Base-by-base conservation (phyloP, 2,888 invertebrate species). In the Stenotaenia linearis region DNA sequence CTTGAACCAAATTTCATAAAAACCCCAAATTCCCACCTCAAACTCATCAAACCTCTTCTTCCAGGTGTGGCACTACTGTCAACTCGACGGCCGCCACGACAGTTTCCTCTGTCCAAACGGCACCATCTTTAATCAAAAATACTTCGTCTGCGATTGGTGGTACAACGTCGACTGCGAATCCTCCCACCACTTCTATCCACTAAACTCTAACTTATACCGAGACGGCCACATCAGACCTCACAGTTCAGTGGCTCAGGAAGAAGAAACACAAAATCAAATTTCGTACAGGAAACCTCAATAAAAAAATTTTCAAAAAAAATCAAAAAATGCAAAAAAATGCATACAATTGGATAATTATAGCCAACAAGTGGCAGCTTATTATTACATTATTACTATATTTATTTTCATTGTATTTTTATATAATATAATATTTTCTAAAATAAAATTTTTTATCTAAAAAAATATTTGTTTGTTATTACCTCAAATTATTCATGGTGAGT, bases 131-230 rank as follows among this genome's bases (percentile, higher is more conserved):
- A 80, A 80, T 37, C 81, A 81, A 61, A 77, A 74, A 21, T 69
- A 78, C 12, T 80, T 81, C 23, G 77, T 78, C 25, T 81, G 81
- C 74, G 79, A 81, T 23, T 81, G 81, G 81, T 81, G 81, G 81
- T 80, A 80, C 79, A 79, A 79, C 32, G 81, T 81, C 12, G 80
- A 81, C 23, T 81, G 81, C 23, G 45, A 50, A 10, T 18, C 76
- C 7, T 75, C 81, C 2, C 21, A 23, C 15, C 6, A 23, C 28
- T 80, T 61, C 45, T 81, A 81, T 30, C 23, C 35, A 0, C 15
- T 80, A 18, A 81, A 81, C 37, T 61, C 80, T 15, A 45, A 78
- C 1, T 35, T 81, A 12, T 80, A 76, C 28, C 75, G 76, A 25
- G 28, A 40, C n/a, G n/a, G n/a, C n/a, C n/a, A n/a, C n/a, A n/a